Evolutionary conservation across 2,113 vertebrate genomes (phyloP), one percentile per base, ranked within the genome.

Genomic region (Rhinogobius similis): DNA sequence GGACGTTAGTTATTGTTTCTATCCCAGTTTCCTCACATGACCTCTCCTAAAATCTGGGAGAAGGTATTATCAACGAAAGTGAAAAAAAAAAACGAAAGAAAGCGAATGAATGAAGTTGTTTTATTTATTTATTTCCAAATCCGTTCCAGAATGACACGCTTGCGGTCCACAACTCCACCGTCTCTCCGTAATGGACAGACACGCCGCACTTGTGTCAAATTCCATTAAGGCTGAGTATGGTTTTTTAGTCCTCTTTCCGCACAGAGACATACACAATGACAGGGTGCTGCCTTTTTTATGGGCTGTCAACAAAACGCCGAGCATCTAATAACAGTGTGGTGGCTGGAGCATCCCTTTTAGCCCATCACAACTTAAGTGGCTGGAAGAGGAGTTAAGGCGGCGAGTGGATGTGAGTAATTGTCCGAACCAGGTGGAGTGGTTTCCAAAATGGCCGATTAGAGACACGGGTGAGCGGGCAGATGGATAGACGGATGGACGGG

Each of bases 331-430:
- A 89, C 80, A 87, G 85, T 78, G 83, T 50, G 66, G 83, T 88
- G 87, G 79, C 88, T 85, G 73, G 85, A 88, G 87, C 81, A 88
- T 88, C 90, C 87, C 83, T 90, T 90, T 91, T 90, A 90, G 86
- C 84, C 83, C 88, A 81, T 91, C 90, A 89, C 80, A 70, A 88
- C 81, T 89, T 89, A 91, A 91, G 90, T 91, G 90, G 85, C 82
- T 84, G 86, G 87, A 88, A 88, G 84, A 75, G 81, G 76, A 85
- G 86, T 87, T 89, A 91, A 89, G 85, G 82, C 82, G 77, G 84
- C 76, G 65, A 83, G 73, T 73, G 81, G 75, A 84, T 73, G 32
- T 70, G 88, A 59, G 86, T 90, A 90, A 91, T 91, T 82, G 89
- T 90, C 87, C 86, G 84, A 73, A 87, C 84, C 86, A 75, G 87